Percentiles rank a stretch among this genome's conserved stretches.
These are phyloP conservation scores for Chlorocebus sabaeus DNA, from an alignment of 2,113 vertebrate species.

Conservation along the genomic window DNA sequence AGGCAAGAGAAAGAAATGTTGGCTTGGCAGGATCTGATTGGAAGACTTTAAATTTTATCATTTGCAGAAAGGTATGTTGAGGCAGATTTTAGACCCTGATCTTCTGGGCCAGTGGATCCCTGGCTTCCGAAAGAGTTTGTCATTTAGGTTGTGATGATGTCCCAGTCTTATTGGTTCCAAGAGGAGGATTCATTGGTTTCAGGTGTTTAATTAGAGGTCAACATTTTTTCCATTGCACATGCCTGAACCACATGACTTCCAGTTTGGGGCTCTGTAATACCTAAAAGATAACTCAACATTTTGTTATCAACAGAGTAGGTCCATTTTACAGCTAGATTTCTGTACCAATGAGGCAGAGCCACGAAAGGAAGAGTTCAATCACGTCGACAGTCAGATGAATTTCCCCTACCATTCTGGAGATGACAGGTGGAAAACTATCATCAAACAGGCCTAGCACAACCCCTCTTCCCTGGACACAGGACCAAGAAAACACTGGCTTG, in stretches of 20 bases:
- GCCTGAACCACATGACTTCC: background rate
- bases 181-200: background rate
- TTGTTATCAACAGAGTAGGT: background rate
- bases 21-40: background rate
- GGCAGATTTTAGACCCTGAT: background rate
- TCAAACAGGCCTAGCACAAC: background rate
- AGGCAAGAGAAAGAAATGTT: background rate
- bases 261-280: background rate
- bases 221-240: background rate
- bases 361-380: background rate
- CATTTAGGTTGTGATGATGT: background rate
- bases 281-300: background rate
- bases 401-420: background rate
- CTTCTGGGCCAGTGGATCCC: background rate
- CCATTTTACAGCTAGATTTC: background rate
- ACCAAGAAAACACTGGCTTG: background rate
- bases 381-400: background rate
- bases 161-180: background rate
- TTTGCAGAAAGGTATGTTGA: background rate
- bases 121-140: background rate
- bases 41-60: background rate
- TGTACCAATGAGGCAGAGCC: rapidly evolving
- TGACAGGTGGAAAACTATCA: background rate
- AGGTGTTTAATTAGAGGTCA: background rate
- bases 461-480: background rate